Evolutionary conservation across 2,797 vertebrate species (phyloP), one percentile per base, ranked within the genome.

Genomic region (Vipera ursinii): DNA sequence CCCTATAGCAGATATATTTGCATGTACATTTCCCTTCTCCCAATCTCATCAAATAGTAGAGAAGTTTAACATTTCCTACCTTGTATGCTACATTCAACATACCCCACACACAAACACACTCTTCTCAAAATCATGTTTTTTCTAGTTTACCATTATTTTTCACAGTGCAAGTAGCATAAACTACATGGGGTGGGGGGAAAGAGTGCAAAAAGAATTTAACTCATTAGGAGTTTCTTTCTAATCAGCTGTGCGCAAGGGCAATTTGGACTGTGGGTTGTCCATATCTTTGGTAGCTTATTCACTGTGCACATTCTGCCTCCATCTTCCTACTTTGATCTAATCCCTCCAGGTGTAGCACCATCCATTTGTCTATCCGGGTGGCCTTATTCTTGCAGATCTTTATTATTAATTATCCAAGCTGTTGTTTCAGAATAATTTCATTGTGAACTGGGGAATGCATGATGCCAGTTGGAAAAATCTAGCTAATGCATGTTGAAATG

Each of bases 381-480:
- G 90, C 91, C 48, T 38, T 1, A 0, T 12, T 55, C 20, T 51
- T 59, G 5, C 78, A 93, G 38, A 56, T 89, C 51, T 63, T 94
- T 65, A 82, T 53, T 53, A n/a, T 22, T 0, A 44, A 69, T 88
- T 7, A 0, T 0, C 86, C 91, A 61, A 87, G 65, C 51, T 94
- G 65, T 17, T 86, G 59, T 13, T 51, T 93, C 32, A 32, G 86
- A 94, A 88, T 92, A 94, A 89, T 63, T 32, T 32, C 28, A 12
- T 88, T 92, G 55, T 38, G 48, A 63, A 24, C 9, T 15, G 48
- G 20, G 28, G 38, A 26, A 57, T 20, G 26, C 38, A 88, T n/a
- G 10, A 60, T 94, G 92, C 91, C 91, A 44, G 44, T 53, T 86
- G 53, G 22, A 15, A 90, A 91, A 44, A 26, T 20, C 7, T 60